Conservation (phyloP, 2,113 vertebrate genomes). For the Scopus umbretta region DNA sequence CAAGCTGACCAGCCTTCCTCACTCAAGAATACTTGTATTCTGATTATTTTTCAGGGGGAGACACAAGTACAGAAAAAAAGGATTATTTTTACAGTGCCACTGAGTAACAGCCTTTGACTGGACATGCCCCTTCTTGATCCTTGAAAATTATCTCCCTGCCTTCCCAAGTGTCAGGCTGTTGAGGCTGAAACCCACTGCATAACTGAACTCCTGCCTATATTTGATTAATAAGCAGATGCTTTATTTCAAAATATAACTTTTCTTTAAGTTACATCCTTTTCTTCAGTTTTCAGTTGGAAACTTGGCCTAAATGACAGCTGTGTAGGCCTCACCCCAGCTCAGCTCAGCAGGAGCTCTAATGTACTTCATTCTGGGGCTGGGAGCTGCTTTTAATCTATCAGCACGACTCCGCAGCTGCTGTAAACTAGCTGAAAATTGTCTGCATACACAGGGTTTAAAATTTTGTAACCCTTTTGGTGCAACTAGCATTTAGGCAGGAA, state of each 20-base stretch:
- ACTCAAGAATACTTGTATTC: background rate
- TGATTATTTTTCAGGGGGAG: background rate
- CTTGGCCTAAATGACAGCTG: slow-evolving; percentile 90
- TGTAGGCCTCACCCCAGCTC: slow-evolving; percentile 83
- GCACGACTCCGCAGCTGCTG: slow-evolving; percentile 89
- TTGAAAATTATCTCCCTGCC: background rate
- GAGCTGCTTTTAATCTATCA: slow-evolving; percentile 94
- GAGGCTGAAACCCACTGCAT: background rate
- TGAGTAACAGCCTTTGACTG: background rate
- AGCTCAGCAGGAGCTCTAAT: slow-evolving; percentile 83
- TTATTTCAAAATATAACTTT: slow-evolving; percentile 73
- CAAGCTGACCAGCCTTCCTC: background rate
- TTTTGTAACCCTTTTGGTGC: slow-evolving; percentile 75
- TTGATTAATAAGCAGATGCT: slow-evolving; percentile 48
- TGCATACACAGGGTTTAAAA: slow-evolving; percentile 70
- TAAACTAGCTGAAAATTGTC: slow-evolving; percentile 87
- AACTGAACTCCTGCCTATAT: background rate
- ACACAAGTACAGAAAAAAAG: background rate
- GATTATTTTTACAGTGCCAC: background rate
- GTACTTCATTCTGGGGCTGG: slow-evolving; percentile 88
- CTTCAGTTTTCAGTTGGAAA: slow-evolving; percentile 82
- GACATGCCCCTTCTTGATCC: background rate
- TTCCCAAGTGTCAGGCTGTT: background rate
- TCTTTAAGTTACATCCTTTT: slow-evolving; percentile 74
- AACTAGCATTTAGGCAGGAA: slow-evolving; percentile 14